Evolutionary conservation across 2,797 vertebrate species (phyloP).

Genomic region (Protonibea diacanthus): DNA sequence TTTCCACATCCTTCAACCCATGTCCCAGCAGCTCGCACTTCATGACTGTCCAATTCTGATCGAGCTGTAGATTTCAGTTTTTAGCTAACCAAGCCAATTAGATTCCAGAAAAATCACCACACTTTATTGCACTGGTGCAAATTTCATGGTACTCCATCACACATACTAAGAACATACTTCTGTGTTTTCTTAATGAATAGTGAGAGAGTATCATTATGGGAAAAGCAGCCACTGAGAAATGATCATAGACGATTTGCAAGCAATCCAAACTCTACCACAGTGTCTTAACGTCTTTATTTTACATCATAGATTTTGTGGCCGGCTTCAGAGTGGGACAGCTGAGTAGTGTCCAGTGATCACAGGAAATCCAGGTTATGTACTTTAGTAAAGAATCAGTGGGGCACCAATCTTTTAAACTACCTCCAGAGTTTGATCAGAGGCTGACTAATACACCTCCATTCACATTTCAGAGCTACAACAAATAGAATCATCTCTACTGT

Average conservation of each 20-base stretch:
- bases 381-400: background rate
- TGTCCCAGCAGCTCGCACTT: too few species aligned
- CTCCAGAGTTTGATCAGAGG: background rate
- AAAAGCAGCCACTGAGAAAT: background rate
- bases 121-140: too few species aligned
- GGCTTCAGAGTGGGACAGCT: background rate
- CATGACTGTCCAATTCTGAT: too few species aligned
- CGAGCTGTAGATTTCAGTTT: too few species aligned
- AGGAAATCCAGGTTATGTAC: background rate
- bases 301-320: background rate
- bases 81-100: too few species aligned
- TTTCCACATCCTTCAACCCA: too few species aligned
- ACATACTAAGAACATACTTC: too few species aligned
- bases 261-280: too few species aligned
- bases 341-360: background rate
- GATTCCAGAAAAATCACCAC: too few species aligned
- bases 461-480: background rate
- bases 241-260: background rate
- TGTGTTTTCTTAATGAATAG: background rate
- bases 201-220: background rate
- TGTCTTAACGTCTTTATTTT: background rate
- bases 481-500: constrained; percentile 2
- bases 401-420: background rate
- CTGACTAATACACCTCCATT: background rate
- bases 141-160: too few species aligned